Base-by-base conservation (phyloP, 2,797 vertebrate species). In the Erpetoichthys calabaricus region DNA sequence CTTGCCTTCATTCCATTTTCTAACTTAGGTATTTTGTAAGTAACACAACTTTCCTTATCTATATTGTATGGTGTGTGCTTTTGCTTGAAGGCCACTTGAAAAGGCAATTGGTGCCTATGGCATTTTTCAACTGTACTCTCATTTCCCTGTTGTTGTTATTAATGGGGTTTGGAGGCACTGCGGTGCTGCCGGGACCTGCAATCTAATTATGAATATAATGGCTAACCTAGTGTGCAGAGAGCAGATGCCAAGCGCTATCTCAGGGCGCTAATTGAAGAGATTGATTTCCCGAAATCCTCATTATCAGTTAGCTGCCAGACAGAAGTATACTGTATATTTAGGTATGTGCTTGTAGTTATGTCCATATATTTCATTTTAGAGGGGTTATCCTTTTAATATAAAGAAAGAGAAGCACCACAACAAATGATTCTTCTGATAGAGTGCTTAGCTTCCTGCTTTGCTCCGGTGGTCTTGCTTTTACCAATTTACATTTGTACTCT, bases 341-440 rank as follows among this genome's bases (percentile, higher is more conserved):
- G 70, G n/a, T 6, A 8, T 57, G 51, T 42, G 45, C 51, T 43
- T 51, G 53, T 49, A 51, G 56, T 42, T 45, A 41, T 57, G 42
- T 45, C 47, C n/a, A 51, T 45, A 49, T 59, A 51, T 57, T 53
- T 61, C 59, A 53, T 56, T 51, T 53, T 63, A 59, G 58, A 50
- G 55, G 57, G 52, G 47, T 56, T 61, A 51, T n/a, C n/a, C n/a
- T n/a, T n/a, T n/a, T n/a, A n/a, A n/a, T n/a, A n/a, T n/a, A n/a
- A n/a, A n/a, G n/a, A n/a, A n/a, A n/a, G n/a, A n/a, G n/a, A n/a
- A n/a, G n/a, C n/a, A n/a, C n/a, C n/a, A n/a, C n/a, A n/a, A n/a
- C n/a, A n/a, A n/a, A n/a, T n/a, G n/a, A n/a, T n/a, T n/a, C n/a
- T n/a, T n/a, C n/a, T n/a, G n/a, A n/a, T n/a, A n/a, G n/a, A n/a